Percentiles rank a stretch among this genome's conserved stretches.
These are phyloP conservation scores for Oncorhynchus tshawytscha DNA, from an alignment of 2,113 vertebrate genomes.

Conservation along the genomic window DNA sequence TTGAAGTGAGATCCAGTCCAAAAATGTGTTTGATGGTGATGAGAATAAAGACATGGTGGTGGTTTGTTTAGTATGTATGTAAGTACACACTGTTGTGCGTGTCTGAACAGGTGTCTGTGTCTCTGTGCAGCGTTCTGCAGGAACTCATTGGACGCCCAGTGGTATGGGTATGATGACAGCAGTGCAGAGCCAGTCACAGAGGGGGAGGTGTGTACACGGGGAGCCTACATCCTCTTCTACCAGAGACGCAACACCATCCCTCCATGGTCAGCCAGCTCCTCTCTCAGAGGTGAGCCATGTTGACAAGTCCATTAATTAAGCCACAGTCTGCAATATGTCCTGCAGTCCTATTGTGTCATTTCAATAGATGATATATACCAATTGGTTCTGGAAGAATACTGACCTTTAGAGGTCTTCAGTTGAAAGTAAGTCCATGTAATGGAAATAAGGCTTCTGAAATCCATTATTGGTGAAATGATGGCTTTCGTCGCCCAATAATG, in stretches of 20 bases:
- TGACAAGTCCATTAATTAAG: no score
- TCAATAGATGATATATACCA: no score
- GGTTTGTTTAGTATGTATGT: background rate
- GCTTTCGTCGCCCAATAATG: background rate
- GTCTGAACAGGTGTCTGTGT: background rate
- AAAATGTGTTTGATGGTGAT: background rate
- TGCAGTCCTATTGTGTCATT: no score
- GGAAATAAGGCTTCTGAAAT: background rate
- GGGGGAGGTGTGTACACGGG: constrained; percentile 84
- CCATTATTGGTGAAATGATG: background rate
- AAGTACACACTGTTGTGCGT: background rate
- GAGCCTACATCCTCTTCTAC: constrained; percentile 95
- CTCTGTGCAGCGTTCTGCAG: constrained; percentile 82
- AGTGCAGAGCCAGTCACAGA: constrained; percentile 81
- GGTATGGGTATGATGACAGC: constrained; percentile 94
- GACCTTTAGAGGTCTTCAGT: no score
- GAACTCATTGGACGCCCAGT: constrained; percentile 87
- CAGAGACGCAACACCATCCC: constrained; percentile 85
- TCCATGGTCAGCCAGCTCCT: constrained; percentile 82
- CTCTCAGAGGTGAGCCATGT: constrained; percentile 75
- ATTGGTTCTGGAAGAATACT: no score
- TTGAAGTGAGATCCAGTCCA: no score
- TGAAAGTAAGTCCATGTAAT: no score
- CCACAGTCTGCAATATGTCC: no score
- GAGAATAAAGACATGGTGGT: no score